Conservation (phyloP, 1,140 invertebrate genomes). For the Drosophila teissieri region DNA sequence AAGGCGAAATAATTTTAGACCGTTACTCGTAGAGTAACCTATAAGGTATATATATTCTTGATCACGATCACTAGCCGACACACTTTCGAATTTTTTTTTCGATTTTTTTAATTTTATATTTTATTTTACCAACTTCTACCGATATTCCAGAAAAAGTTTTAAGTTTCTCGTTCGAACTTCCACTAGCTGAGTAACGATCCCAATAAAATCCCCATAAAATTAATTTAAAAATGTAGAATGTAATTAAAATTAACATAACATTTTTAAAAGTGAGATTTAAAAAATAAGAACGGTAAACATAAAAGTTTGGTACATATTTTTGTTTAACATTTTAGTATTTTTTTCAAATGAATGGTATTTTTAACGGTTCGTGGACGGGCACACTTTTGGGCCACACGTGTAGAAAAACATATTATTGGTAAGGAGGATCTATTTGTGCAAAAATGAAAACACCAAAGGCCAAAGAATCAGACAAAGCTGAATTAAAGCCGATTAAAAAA, state of each 20-base stretch:
- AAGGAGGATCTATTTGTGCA: neutral
- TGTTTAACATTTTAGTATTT: neutral
- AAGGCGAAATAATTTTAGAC: neutral
- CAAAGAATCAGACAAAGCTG: constrained; percentile 36
- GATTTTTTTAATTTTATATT: too few species aligned
- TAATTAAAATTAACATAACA: too few species aligned
- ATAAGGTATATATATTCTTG: too few species aligned
- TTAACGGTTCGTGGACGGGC: neutral
- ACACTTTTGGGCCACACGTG: constrained; percentile 14
- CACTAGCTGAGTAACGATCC: too few species aligned
- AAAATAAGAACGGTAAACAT: neutral
- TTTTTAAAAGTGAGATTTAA: neutral
- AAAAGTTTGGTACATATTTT: constrained; percentile 1
- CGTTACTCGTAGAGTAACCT: too few species aligned
- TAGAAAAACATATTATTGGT: constrained; percentile 12
- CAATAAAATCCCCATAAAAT: too few species aligned
- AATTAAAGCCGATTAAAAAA: constrained; percentile 52
- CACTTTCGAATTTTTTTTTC: too few species aligned
- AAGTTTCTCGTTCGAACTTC: too few species aligned
- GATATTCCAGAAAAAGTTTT: too few species aligned
- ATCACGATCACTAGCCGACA: too few species aligned
- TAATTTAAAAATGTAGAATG: neutral
- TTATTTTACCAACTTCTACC: too few species aligned
- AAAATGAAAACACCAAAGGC: constrained; percentile 53
- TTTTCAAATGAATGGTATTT: neutral